Evolutionary conservation across 2,888 invertebrate species (phyloP).

Genomic region (Melanotus villosus): DNA sequence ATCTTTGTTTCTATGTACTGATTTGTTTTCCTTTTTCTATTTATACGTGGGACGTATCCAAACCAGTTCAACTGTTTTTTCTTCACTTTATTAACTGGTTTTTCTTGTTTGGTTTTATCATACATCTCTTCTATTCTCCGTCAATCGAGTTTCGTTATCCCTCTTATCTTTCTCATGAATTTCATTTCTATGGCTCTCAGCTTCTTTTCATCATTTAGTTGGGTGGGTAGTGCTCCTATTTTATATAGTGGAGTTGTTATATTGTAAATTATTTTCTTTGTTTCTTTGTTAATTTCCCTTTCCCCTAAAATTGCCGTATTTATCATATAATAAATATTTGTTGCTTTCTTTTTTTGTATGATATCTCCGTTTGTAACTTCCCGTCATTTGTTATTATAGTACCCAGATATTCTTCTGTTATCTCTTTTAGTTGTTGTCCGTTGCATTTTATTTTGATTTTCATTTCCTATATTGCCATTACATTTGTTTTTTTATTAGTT

Average conservation of each 20-base stretch:
- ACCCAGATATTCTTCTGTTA: neutral
- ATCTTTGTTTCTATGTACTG: neutral
- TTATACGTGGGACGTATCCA: neutral
- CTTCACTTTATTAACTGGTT: neutral
- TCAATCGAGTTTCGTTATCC: neutral
- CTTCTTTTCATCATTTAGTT: neutral
- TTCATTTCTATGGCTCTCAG: too few relatives aligned
- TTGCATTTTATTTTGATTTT: neutral
- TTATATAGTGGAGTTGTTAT: neutral
- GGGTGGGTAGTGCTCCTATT: neutral
- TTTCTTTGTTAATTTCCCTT: neutral
- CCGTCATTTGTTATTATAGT: neutral
- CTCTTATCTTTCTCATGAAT: neutral
- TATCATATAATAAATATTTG: neutral
- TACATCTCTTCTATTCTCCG: too few relatives aligned
- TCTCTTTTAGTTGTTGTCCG: neutral
- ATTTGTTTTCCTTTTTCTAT: neutral
- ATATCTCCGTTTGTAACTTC: neutral
- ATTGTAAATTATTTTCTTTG: neutral
- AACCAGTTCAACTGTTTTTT: constrained; percentile 1
- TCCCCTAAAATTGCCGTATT: neutral
- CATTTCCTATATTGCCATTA: too few relatives aligned
- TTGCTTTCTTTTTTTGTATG: neutral
- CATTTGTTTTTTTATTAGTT: too few relatives aligned
- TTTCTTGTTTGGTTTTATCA: neutral